Base-by-base conservation (phyloP, 2,113 vertebrate genomes). In the Rattus rattus region DNA sequence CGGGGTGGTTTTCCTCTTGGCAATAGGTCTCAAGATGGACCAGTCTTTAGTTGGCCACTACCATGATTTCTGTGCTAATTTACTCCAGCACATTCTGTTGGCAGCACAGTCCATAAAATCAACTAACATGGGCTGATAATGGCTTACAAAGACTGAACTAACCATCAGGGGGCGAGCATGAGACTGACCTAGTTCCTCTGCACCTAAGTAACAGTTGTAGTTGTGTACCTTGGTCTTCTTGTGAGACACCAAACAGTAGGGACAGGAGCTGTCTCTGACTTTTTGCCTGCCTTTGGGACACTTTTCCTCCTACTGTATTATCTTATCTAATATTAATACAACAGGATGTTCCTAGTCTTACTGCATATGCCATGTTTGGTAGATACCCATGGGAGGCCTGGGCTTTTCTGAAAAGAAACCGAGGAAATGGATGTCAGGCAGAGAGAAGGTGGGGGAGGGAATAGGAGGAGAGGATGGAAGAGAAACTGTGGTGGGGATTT, bases 351-450 rank as follows among this genome's bases (percentile, higher is more conserved):
- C 8, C 0, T n/a, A 39, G 19, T 73, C 36, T 73, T 73, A 73
- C 36, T n/a, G 16, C 19, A 39, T 39, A 39, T 39, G 70, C 8
- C 19, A 39, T 22, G 19, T 39, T 39, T 73, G 70, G 19, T 20
- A 22, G 7, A 73, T 73, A 10, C n/a, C 7, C 19, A 4, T 73
- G 19, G n/a, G 19, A 39, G 17, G 17, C 19, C n/a, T 73, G n/a
- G 36, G 17, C n/a, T 73, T 73, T 73, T 39, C 70, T 39, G 36
- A 20, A 73, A 20, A 39, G 70, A 20, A 72, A 72, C 36, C 19
- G 7, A 72, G 69, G 70, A 22, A 73, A 20, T 39, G 1, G 16
- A 20, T 20, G 70, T n/a, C 0, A 1, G 19, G 0, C 8, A 10
- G 69, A 10, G 7, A 8, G n/a, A 10, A 22, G 7, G 13, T 3